Evolutionary conservation across 2,797 vertebrate genomes (phyloP).

Genomic region (Anniella stebbinsi): DNA sequence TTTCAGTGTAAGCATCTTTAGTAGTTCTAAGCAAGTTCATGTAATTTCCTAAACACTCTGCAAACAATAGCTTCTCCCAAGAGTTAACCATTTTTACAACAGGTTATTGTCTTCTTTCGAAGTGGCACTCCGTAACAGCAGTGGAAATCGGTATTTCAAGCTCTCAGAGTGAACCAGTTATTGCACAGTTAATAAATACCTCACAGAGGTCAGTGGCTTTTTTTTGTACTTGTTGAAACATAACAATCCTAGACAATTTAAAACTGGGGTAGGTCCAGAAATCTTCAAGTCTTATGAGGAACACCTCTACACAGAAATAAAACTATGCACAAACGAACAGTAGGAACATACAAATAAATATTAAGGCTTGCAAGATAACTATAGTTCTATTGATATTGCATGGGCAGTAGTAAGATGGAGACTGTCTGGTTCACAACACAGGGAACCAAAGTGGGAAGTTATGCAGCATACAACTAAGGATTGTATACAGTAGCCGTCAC

Average conservation of each 20-base stretch:
- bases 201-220: constrained; percentile 86
- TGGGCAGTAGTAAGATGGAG: constrained; percentile 69
- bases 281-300: constrained; percentile 83
- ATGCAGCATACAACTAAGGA: constrained; percentile 61
- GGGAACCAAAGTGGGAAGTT: constrained; percentile 50
- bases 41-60: constrained; percentile 73
- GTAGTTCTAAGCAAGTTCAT: constrained; percentile 80
- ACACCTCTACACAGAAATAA: constrained; percentile 71
- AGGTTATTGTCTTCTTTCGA: constrained; percentile 73
- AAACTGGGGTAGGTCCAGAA: constrained; percentile 70
- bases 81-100: constrained; percentile 75
- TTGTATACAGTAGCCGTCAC: constrained; percentile 72
- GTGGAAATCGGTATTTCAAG: constrained; percentile 84
- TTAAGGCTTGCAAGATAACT: constrained; percentile 70
- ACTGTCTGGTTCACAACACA: constrained; percentile 71
- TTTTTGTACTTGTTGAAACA: constrained; percentile 28
- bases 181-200: constrained; percentile 88
- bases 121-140: constrained; percentile 82
- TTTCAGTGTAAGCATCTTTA: constrained; percentile 86
- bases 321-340: constrained; percentile 73
- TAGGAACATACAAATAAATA: constrained; percentile 84
- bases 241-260: constrained; percentile 69
- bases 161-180: constrained; percentile 86
- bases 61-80: constrained; percentile 75
- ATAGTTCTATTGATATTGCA: constrained; percentile 67